Conservation (phyloP, 2,113 vertebrate species). For the Neoarius graeffei region DNA sequence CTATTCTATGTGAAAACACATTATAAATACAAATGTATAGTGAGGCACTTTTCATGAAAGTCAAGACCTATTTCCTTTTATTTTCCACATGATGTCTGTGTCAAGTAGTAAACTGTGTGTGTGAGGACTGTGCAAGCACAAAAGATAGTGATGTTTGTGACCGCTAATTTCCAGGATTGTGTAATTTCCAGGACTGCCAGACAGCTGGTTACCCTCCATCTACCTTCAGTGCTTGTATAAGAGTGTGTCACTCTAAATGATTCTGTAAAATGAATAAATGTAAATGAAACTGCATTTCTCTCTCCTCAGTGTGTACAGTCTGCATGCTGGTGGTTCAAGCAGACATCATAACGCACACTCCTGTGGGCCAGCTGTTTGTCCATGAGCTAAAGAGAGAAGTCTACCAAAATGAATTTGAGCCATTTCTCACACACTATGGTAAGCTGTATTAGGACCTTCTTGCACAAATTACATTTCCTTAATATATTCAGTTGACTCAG, state of each 20-base stretch:
- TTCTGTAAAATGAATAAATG: not conserved
- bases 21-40: too few species aligned
- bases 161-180: not conserved
- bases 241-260: not conserved
- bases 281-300: not conserved
- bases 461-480: not conserved
- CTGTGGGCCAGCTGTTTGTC: constrained; percentile 73
- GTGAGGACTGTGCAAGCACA: not conserved
- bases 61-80: not conserved
- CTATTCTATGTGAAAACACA: not conserved
- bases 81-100: not conserved
- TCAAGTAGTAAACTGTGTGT: not conserved
- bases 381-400: constrained; percentile 70
- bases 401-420: constrained; percentile 75
- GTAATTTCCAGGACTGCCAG: not conserved
- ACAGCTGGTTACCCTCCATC: not conserved
- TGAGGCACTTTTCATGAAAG: not conserved
- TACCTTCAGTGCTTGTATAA: not conserved
- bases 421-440: constrained; percentile 71
- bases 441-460: constrained; percentile 37
- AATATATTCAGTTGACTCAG: not conserved
- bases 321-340: constrained; percentile 58
- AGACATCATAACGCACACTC: constrained; percentile 63
- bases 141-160: not conserved
- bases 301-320: constrained; percentile 61